Evolutionary conservation across 2,113 vertebrate genomes (phyloP).

Genomic region (Phasianus colchicus): DNA sequence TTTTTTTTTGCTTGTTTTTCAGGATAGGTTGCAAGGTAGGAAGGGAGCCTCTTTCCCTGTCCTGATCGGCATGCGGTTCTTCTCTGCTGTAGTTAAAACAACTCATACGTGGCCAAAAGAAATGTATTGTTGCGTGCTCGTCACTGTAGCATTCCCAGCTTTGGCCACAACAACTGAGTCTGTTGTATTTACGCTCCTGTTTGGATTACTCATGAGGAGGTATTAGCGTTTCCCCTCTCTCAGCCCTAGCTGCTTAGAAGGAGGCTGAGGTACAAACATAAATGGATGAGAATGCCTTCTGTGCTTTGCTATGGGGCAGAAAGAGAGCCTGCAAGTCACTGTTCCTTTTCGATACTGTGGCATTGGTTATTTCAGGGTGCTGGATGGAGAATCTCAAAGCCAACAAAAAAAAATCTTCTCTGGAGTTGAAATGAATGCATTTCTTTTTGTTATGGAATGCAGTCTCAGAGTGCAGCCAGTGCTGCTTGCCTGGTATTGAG

Average conservation of each 20-base stretch:
- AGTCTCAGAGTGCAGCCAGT: neutral
- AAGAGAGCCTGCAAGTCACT: conserved; percentile 33
- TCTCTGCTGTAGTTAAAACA: conserved; percentile 53
- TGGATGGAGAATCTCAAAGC: conserved; percentile 35
- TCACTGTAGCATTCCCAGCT: neutral
- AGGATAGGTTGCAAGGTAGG: neutral
- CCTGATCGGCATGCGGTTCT: neutral
- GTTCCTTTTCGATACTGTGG: neutral
- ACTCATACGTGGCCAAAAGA: neutral
- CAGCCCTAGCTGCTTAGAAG: conserved; percentile 57
- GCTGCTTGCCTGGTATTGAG: conserved; percentile 36
- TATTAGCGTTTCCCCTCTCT: conserved; percentile 24
- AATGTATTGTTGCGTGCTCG: neutral
- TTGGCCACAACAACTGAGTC: neutral
- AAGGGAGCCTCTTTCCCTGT: neutral
- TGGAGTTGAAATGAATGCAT: conserved; percentile 33
- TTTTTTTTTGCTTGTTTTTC: neutral
- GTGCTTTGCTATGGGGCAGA: conserved; percentile 52
- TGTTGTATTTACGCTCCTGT: conserved; percentile 64
- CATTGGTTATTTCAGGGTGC: neutral
- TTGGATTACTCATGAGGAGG: conserved; percentile 53
- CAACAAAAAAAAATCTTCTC: neutral
- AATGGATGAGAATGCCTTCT: conserved; percentile 45
- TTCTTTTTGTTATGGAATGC: conserved; percentile 39
- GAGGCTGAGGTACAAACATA: neutral